Evolutionary conservation across 2,888 invertebrate species (phyloP).

Genomic region (Sicus ferrugineus): DNA sequence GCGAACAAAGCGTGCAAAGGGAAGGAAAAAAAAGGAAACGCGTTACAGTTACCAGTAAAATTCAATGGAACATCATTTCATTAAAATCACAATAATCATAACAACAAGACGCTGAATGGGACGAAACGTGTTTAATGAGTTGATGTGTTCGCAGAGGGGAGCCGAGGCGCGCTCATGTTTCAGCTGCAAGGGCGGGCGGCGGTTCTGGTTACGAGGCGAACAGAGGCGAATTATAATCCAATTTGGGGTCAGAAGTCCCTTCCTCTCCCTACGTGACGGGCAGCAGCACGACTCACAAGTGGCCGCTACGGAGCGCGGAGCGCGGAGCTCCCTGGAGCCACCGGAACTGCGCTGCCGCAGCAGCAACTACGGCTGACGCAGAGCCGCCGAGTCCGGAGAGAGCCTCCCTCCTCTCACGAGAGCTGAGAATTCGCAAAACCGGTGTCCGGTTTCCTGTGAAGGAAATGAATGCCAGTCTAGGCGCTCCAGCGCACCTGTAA

Average conservation of each 20-base stretch:
- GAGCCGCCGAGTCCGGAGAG: background rate
- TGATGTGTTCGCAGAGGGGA: slow-evolving; percentile 29
- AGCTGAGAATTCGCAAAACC: background rate
- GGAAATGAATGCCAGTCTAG: slow-evolving; percentile 16
- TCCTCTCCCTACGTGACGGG: background rate
- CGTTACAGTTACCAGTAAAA: slow-evolving; percentile 33
- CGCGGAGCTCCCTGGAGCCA: no score
- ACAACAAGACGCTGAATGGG: slow-evolving; percentile 29
- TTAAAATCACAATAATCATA: slow-evolving; percentile 42
- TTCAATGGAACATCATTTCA: slow-evolving; percentile 53
- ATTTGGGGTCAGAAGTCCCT: slow-evolving; percentile 44
- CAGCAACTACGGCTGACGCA: background rate
- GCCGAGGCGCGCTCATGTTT: slow-evolving; percentile 26
- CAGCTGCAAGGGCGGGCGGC: slow-evolving; percentile 9
- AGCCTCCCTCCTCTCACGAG: background rate
- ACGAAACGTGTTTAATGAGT: slow-evolving; percentile 31
- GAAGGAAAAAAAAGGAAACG: slow-evolving; percentile 18
- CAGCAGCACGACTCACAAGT: background rate
- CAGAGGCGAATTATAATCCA: slow-evolving; percentile 46
- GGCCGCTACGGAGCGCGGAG: background rate
- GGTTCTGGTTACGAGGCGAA: slow-evolving; percentile 13
- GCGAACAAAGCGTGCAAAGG: slow-evolving; percentile 11
- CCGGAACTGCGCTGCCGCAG: slow-evolving; percentile 24
- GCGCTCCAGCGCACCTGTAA: slow-evolving; percentile 14
- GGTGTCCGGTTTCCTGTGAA: slow-evolving; percentile 21